Conservation (phyloP, 2,888 invertebrate species). For the Cantharis flavilabris region DNA sequence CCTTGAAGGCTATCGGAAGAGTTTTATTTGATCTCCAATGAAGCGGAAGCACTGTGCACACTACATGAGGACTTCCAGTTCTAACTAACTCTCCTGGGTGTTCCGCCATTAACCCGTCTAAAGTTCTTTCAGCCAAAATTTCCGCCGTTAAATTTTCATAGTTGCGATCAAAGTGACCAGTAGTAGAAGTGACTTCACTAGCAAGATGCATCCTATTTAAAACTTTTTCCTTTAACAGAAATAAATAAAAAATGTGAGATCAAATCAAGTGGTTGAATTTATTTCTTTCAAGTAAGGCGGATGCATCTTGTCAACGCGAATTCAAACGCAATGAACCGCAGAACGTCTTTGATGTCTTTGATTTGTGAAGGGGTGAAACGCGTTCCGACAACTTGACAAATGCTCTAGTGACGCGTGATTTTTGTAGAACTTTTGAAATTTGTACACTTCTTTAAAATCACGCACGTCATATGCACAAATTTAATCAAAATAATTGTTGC, state of each 20-base stretch:
- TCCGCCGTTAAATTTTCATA: slow-evolving; percentile 81
- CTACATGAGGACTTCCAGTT: slow-evolving; percentile 92
- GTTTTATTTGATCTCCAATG: slow-evolving; percentile 99
- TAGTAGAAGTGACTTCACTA: slow-evolving; percentile 78
- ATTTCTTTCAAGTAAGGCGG: slow-evolving; percentile 21
- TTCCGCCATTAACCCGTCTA: slow-evolving; percentile 85
- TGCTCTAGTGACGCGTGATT: slow-evolving; percentile 11
- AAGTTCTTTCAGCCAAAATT: slow-evolving; percentile 83
- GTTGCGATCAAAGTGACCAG: slow-evolving; percentile 54
- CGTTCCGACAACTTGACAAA: slow-evolving; percentile 29
- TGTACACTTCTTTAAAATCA: slow-evolving; percentile 8
- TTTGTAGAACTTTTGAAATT: slow-evolving; percentile 11
- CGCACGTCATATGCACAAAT: slow-evolving; percentile 1
- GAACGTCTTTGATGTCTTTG: slow-evolving; percentile 37
- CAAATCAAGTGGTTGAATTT: slow-evolving; percentile 27
- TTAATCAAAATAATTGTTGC: slow-evolving; percentile 5
- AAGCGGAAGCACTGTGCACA: slow-evolving; percentile 91
- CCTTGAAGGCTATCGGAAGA: slow-evolving; percentile 95
- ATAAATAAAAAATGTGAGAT: slow-evolving; percentile 8
- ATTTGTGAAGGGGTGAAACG: slow-evolving; percentile 14
- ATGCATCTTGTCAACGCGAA: slow-evolving; percentile 28
- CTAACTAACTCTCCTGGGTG: slow-evolving; percentile 91
- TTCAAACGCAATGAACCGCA: slow-evolving; percentile 39
- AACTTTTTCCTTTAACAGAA: background rate
- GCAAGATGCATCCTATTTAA: slow-evolving; percentile 72